Evolutionary conservation across 92 coral and sea anemone species (phyloP).

Genomic region (Epizoanthus rinbou): DNA sequence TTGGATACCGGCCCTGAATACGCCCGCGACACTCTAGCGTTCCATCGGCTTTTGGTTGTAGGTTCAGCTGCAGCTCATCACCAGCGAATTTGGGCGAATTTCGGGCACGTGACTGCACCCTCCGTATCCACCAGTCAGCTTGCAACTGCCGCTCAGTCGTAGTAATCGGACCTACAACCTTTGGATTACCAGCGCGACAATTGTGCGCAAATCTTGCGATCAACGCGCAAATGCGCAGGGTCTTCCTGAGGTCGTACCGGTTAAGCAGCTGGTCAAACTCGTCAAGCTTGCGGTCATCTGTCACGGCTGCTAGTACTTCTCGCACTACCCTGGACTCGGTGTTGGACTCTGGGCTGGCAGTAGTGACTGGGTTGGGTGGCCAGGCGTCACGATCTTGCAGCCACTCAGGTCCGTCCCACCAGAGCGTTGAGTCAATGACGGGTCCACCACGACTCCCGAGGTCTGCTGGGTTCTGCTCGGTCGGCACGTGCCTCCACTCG

Average conservation of each 20-base stretch:
- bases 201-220: slow-evolving; percentile 35
- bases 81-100: slow-evolving; percentile 6
- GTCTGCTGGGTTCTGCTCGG: slow-evolving; percentile 46
- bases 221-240: slow-evolving; percentile 47
- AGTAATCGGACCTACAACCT: background rate
- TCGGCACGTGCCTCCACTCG: slow-evolving; percentile 60
- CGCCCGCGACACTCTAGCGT: slow-evolving; percentile 61
- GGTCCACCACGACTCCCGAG: slow-evolving; percentile 52
- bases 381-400: slow-evolving; percentile 12
- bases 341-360: slow-evolving; percentile 12
- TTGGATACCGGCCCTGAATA: slow-evolving; percentile 47
- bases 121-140: slow-evolving; percentile 13
- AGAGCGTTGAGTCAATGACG: slow-evolving; percentile 19
- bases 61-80: slow-evolving; percentile 30
- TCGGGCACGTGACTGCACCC: slow-evolving; percentile 3
- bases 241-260: slow-evolving; percentile 27
- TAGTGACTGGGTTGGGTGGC: slow-evolving; percentile 43
- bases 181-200: background rate
- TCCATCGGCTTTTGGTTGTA: slow-evolving; percentile 53
- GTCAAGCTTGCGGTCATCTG: slow-evolving; percentile 7
- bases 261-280: slow-evolving; percentile 31
- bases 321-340: slow-evolving; percentile 22
- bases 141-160: slow-evolving; percentile 3
- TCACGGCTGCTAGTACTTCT: slow-evolving; percentile 36
- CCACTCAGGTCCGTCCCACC: slow-evolving; percentile 52